Evolutionary conservation across 2,797 vertebrate genomes (phyloP), one percentile per base, ranked within the genome.

Genomic region (Poecilia picta): DNA sequence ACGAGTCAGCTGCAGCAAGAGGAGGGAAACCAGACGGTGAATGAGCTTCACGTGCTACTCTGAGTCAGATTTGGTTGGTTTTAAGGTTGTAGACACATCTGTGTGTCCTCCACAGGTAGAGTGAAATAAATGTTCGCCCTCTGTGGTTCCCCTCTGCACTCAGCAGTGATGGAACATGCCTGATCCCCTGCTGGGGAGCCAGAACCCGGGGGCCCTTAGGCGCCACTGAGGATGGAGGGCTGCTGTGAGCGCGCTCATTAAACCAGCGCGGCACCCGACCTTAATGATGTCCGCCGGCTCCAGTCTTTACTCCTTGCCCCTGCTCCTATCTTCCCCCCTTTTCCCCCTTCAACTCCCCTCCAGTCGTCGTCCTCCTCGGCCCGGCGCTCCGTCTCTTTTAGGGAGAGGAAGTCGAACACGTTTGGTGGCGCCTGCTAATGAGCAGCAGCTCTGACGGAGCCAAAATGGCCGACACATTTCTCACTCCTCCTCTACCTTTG

Each of bases 391-490:
- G 18, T 47, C 43, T 77, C 78, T 77, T 73, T 90, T 87, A 87
- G 83, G 88, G 77, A 76, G 88, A 90, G 75, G 78, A 81, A 80
- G 82, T 74, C 39, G 18, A 85, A 79, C 84, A 80, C 68, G 53
- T 87, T 75, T 81, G 83, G 81, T 55, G 82, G 47, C 62, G 74
- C 41, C 87, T 86, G 85, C 84, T 94, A 94, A 95, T 93, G 94
- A 95, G 94, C 91, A 88, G 85, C 84, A 78, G 83, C 93, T 89
- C 89, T 75, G 59, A 83, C 79, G 0, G 86, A 93, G 90, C 87
- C 90, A 93, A 94, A 91, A 93, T 93, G 92, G 89, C 91, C 79
- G 91, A 84, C 87, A 78, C 87, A 83, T 92, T 93, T 93, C 88
- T 86, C 87, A 55, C 51, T n/a, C 51, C 23, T 25, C 2, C 8